Conservation (phyloP, 1,140 invertebrate genomes). For the Episyrphus balteatus region DNA sequence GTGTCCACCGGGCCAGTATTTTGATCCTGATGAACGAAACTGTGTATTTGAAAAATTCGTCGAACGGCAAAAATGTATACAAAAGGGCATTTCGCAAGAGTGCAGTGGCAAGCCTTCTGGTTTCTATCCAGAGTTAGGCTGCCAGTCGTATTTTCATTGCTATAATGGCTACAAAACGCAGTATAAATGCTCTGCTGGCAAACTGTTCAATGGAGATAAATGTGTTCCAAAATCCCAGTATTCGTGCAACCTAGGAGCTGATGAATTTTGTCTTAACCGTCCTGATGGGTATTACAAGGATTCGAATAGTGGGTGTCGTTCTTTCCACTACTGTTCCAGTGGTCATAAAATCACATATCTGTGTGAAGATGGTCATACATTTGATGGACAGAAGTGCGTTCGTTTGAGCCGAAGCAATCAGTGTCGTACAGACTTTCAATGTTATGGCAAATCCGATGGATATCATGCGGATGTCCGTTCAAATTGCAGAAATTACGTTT, state of each 20-base stretch:
- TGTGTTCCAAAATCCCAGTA: conserved; percentile 34
- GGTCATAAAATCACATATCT: conserved; percentile 44
- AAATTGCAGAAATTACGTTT: conserved; percentile 45
- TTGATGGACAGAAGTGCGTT: conserved; percentile 44
- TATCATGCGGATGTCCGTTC: conserved; percentile 43
- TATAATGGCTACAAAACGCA: conserved; percentile 33
- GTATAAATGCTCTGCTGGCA: conserved; percentile 35
- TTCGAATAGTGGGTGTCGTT: conserved; percentile 42
- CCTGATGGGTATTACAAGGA: conserved; percentile 47
- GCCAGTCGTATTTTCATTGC: conserved; percentile 42
- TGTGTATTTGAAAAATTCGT: conserved; percentile 5
- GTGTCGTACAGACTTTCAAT: conserved; percentile 36
- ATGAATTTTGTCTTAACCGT: conserved; percentile 38
- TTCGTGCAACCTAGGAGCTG: conserved; percentile 38
- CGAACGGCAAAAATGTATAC: conserved; percentile 1
- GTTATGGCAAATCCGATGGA: conserved; percentile 40
- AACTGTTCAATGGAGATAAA: conserved; percentile 41
- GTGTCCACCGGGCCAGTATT: conserved; percentile 6
- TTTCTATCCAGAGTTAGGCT: conserved; percentile 41
- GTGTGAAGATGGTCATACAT: conserved; percentile 39
- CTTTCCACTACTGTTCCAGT: conserved; percentile 45
- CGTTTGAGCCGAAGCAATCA: conserved; percentile 8
- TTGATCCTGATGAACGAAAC: conserved; percentile 3
- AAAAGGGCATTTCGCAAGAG: conserved; percentile 14
- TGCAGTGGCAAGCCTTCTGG: conserved; percentile 39